phyloP scores from a whole-genome alignment of 30 jellyfish, hydroid and myxozoan genomes.

The Clytia hemisphaerica region DNA sequence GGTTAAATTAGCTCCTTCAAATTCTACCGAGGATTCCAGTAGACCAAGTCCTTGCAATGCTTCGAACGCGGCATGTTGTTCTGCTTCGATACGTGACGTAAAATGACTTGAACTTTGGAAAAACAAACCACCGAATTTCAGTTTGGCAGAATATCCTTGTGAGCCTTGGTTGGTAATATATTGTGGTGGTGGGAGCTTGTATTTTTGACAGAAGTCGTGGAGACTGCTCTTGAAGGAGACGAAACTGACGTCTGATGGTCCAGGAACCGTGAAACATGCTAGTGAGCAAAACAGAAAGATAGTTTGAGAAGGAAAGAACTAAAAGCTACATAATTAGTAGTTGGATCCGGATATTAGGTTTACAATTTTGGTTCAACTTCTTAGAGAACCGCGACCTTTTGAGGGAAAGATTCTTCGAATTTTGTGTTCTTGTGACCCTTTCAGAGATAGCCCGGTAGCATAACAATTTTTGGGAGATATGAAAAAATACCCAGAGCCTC shows the following conservation, averaged over 20 bases:
- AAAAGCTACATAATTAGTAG: not conserved
- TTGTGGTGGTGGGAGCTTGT: conserved; percentile 97
- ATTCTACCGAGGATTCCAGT: conserved; percentile 73
- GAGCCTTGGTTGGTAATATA: conserved; percentile 87
- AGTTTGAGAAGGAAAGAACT: not conserved
- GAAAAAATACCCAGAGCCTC: too few relatives aligned
- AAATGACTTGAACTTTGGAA: conserved; percentile 93
- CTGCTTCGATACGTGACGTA: conserved; percentile 94
- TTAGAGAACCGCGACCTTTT: too few relatives aligned
- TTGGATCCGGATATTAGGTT: too few relatives aligned
- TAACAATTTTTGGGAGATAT: too few relatives aligned
- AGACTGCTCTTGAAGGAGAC: conserved; percentile 93
- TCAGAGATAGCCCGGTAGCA: too few relatives aligned
- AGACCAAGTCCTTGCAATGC: conserved; percentile 96
- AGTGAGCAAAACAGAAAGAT: not conserved
- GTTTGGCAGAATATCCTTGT: conserved; percentile 97
- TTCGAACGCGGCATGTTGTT: conserved; percentile 97
- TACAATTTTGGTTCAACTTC: too few relatives aligned
- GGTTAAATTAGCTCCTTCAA: conserved; percentile 10
- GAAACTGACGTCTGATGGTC: conserved; percentile 81
- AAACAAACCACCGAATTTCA: conserved; percentile 97
- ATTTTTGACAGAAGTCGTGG: conserved; percentile 96
- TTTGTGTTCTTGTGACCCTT: too few relatives aligned
- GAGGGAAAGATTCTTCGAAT: too few relatives aligned
- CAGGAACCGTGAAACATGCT: conserved; percentile 98